These are phyloP conservation scores for Orthonyx spaldingii DNA, from an alignment of 2,113 vertebrate species.

Conservation along the genomic window DNA sequence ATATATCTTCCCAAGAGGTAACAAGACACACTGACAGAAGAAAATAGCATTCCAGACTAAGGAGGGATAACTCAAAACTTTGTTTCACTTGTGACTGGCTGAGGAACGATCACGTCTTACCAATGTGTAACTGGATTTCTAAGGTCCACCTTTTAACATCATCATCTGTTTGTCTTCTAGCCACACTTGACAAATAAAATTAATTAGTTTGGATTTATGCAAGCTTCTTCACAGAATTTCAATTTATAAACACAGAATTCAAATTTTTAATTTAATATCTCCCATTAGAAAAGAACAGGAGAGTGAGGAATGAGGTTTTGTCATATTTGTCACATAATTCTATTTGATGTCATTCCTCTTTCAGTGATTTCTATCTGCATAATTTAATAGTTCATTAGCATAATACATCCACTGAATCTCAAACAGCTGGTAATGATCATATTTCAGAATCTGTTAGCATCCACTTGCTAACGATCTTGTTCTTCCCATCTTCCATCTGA, in stretches of 20 bases:
- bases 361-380: slow-evolving; percentile 43
- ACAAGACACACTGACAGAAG: background rate
- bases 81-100: background rate
- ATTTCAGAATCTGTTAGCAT: slow-evolving; percentile 59
- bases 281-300: slow-evolving; percentile 1
- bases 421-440: slow-evolving; percentile 50
- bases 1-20: background rate
- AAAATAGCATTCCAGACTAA: background rate
- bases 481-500: slow-evolving; percentile 28
- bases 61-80: background rate
- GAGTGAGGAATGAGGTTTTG: slow-evolving; percentile 25
- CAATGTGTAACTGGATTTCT: background rate
- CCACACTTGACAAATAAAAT: background rate
- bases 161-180: background rate
- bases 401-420: slow-evolving; percentile 35
- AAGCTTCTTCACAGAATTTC: background rate
- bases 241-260: background rate
- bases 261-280: slow-evolving; percentile 11
- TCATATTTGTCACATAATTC: slow-evolving; percentile 33
- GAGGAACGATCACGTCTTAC: background rate
- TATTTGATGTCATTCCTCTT: slow-evolving; percentile 31
- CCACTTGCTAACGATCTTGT: background rate
- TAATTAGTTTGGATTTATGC: background rate
- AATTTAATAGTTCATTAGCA: slow-evolving; percentile 51
- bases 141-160: background rate